A percentile compares a stretch with the other conserved stretches of the same genome.
Conservation (phyloP, 2,888 invertebrate species). For the Ligdia adustata region DNA sequence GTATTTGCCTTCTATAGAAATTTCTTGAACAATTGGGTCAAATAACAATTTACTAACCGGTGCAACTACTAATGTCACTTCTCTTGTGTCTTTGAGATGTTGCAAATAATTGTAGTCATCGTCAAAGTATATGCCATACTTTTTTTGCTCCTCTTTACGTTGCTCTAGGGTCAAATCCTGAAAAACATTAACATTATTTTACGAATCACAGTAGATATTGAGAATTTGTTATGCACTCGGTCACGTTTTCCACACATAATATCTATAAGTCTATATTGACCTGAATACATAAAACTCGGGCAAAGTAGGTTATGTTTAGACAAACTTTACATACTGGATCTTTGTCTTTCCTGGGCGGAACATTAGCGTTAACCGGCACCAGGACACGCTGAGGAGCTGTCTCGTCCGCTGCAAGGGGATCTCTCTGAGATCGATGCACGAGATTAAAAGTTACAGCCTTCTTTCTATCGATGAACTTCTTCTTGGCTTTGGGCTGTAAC, state of each 20-base stretch:
- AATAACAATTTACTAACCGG: slow-evolving; percentile 72
- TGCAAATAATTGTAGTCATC: slow-evolving; percentile 98
- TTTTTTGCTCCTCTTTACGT: slow-evolving; percentile 88
- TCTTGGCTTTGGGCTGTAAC: slow-evolving; percentile 87
- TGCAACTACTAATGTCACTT: slow-evolving; percentile 82
- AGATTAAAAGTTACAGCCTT: slow-evolving; percentile 95
- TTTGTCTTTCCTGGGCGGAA: slow-evolving; percentile 69
- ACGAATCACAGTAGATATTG: neutral
- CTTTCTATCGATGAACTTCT: slow-evolving; percentile 96
- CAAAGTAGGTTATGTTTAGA: slow-evolving; percentile 18
- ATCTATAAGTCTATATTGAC: too few relatives aligned
- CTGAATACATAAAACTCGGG: too few relatives aligned
- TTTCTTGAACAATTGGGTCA: too few relatives aligned
- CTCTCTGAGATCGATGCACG: slow-evolving; percentile 96
- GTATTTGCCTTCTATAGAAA: too few relatives aligned
- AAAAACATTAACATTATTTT: neutral
- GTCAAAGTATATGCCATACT: slow-evolving; percentile 96
- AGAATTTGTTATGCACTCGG: too few relatives aligned
- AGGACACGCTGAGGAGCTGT: slow-evolving; percentile 95
- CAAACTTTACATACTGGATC: slow-evolving; percentile 61
- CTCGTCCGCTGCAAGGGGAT: slow-evolving; percentile 95
- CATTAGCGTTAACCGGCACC: slow-evolving; percentile 83
- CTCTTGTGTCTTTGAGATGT: slow-evolving; percentile 89
- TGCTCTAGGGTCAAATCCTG: slow-evolving; percentile 76
- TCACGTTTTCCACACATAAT: neutral